Conservation (phyloP, 2,888 invertebrate genomes). For the Schizotus pectinicornis region DNA sequence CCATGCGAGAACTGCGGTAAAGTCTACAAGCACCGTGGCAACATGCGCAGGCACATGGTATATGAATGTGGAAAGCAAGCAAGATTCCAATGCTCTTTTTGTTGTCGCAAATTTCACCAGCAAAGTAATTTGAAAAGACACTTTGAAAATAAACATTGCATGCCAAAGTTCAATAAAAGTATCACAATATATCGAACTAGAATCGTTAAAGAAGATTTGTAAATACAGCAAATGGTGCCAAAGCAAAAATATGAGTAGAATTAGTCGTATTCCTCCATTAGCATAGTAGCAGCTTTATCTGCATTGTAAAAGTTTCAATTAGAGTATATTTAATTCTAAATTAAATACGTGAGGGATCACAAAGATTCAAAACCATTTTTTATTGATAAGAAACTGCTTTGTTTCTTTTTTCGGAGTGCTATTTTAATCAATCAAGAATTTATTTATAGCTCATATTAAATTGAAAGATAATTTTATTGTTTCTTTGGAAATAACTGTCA, state of each 20-base stretch:
- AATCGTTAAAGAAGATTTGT: slow-evolving; percentile 18
- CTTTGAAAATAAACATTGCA: slow-evolving; percentile 53
- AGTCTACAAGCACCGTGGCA: slow-evolving; percentile 81
- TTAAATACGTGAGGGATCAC: not conserved
- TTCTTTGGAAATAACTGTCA: no score
- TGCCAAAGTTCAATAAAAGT: slow-evolving; percentile 49
- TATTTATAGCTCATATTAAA: not conserved
- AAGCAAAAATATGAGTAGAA: not conserved
- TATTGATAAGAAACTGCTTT: no score
- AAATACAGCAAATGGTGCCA: slow-evolving; percentile 18
- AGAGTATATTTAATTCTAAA: no score
- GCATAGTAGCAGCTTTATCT: no score
- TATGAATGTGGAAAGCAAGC: slow-evolving; percentile 64
- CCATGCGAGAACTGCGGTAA: slow-evolving; percentile 78
- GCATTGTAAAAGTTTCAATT: no score
- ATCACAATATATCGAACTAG: slow-evolving; percentile 49
- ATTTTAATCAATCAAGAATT: not conserved
- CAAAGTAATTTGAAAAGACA: slow-evolving; percentile 58
- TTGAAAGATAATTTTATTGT: no score
- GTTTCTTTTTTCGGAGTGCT: no score
- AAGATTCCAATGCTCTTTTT: slow-evolving; percentile 54
- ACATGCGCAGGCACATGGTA: slow-evolving; percentile 73
- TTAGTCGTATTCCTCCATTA: slow-evolving; percentile 2
- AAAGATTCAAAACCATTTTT: no score
- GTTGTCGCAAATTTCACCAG: slow-evolving; percentile 66